These are phyloP conservation scores for Hirtodrosophila confusa DNA, from an alignment of 2,888 invertebrate genomes.

Conservation along the genomic window DNA sequence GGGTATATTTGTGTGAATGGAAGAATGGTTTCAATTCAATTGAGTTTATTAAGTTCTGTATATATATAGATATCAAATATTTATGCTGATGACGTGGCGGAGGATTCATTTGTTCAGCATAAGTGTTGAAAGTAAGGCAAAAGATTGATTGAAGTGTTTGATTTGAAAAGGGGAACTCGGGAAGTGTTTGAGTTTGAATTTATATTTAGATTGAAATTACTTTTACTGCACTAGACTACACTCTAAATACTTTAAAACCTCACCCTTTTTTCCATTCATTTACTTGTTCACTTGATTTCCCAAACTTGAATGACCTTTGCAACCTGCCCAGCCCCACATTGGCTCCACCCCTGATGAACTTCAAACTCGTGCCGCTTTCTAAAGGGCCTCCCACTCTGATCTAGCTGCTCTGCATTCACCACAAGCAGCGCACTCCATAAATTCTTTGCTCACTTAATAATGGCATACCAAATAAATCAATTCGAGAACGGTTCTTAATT, in stretches of 20 bases:
- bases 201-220: background rate
- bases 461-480: constrained; percentile 68
- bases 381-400: constrained; percentile 27
- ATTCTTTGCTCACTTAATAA: constrained; percentile 44
- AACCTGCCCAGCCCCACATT: constrained; percentile 24
- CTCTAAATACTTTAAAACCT: background rate
- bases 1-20: constrained; percentile 26
- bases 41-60: constrained; percentile 7
- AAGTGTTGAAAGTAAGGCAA: constrained; percentile 13
- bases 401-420: constrained; percentile 34
- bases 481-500: constrained; percentile 58
- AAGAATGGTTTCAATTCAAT: constrained; percentile 11
- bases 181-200: background rate
- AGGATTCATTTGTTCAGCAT: constrained; percentile 5
- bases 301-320: constrained; percentile 30
- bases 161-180: background rate
- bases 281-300: background rate
- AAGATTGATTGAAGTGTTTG: constrained; percentile 23
- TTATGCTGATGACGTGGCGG: constrained; percentile 7
- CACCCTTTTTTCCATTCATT: no score
- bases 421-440: constrained; percentile 47
- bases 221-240: background rate
- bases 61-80: background rate
- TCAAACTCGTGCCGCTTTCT: constrained; percentile 36
- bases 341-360: background rate